Conservation (phyloP, 1,140 invertebrate species). For the Danaus plexippus region DNA sequence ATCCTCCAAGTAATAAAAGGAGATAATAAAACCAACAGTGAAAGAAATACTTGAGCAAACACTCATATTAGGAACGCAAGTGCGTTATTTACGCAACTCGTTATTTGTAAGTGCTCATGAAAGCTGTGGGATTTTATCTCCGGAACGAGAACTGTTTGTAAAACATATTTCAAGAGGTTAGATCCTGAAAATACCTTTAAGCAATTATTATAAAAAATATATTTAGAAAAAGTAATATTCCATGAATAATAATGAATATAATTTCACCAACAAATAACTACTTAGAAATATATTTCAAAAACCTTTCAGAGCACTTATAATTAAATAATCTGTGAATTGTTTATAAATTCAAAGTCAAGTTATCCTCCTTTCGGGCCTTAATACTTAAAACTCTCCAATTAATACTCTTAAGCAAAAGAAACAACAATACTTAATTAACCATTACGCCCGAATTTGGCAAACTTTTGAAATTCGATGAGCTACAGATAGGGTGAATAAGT, state of each 20-base stretch:
- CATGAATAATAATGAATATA: no score
- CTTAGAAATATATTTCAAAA: neutral
- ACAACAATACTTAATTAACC: slow-evolving; percentile 55
- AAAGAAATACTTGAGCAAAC: no score
- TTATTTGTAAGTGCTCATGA: slow-evolving; percentile 12
- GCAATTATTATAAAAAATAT: no score
- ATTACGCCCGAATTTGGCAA: slow-evolving; percentile 39
- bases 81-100: slow-evolving; percentile 7
- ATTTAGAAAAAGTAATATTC: no score
- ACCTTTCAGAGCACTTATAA: neutral
- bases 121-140: slow-evolving; percentile 5
- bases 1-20: no score
- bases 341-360: no score
- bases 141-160: slow-evolving; percentile 4
- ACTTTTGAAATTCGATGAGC: slow-evolving; percentile 26
- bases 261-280: no score
- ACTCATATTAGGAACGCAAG: no score
- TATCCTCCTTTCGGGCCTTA: slow-evolving; percentile 12
- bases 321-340: neutral
- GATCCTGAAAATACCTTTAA: no score
- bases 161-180: slow-evolving; percentile 1
- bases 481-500: no score
- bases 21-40: neutral
- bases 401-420: slow-evolving; percentile 49
- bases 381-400: slow-evolving; percentile 45